phyloP scores from a whole-genome alignment of 2,113 vertebrate species.

The Triplophysa rosa region DNA sequence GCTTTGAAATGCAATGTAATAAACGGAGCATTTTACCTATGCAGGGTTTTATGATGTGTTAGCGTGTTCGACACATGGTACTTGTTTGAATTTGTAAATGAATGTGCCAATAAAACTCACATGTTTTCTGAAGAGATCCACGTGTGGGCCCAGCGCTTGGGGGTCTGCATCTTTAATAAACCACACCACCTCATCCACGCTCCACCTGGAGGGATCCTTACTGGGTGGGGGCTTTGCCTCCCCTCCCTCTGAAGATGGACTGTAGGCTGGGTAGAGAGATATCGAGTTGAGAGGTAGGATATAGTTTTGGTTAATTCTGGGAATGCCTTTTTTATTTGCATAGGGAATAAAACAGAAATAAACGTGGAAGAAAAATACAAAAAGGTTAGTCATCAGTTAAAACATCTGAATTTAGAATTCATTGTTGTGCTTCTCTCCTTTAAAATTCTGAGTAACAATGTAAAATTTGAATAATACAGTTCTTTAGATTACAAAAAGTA shows the following conservation, averaged over 20 bases:
- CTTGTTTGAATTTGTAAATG: not conserved
- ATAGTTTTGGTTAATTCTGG: not conserved
- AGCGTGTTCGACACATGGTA: not conserved
- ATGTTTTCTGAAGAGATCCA: slow-evolving; percentile 94
- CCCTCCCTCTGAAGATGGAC: slow-evolving; percentile 76
- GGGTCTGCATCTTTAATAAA: slow-evolving; percentile 96
- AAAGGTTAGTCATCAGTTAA: too few species aligned
- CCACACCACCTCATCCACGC: slow-evolving; percentile 89
- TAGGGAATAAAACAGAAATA: not conserved
- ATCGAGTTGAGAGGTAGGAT: slow-evolving; percentile 7
- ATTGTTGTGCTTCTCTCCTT: not conserved
- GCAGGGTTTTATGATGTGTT: too few species aligned
- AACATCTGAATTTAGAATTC: not conserved
- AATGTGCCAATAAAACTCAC: slow-evolving; percentile 69
- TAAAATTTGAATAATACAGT: too few species aligned
- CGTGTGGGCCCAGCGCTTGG: slow-evolving; percentile 90
- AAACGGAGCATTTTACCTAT: too few species aligned
- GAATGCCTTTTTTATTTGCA: not conserved
- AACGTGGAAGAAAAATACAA: not conserved
- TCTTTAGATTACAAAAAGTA: too few species aligned
- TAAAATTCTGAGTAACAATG: too few species aligned
- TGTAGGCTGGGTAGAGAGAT: slow-evolving; percentile 76
- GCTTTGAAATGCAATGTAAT: too few species aligned
- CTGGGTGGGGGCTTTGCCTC: slow-evolving; percentile 74
- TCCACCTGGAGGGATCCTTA: slow-evolving; percentile 90